Evolutionary conservation across 2,888 invertebrate genomes (phyloP), one percentile per base, ranked within the genome.

Genomic region (Caenorhabditis wallacei): DNA sequence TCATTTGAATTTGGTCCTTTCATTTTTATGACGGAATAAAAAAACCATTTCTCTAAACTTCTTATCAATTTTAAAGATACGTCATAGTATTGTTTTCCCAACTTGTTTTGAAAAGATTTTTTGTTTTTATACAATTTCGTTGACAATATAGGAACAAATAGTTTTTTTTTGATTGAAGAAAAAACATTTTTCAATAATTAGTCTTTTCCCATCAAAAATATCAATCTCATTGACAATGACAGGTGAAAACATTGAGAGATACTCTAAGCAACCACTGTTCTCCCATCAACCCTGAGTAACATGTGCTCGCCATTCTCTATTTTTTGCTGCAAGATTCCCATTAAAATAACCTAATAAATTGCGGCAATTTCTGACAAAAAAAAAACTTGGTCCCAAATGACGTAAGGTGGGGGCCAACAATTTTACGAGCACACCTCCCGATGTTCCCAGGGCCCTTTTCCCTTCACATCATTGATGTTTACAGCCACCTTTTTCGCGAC

Each of bases 381-480:
- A n/a, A n/a, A n/a, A 30, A 30, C 30, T 30, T 30, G 8, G 30
- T 30, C 30, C 30, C 24, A 16, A 5, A 1, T 30, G 64, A 64
- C 64, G 30, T 26, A 64, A 53, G 53, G 37, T 53, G 26, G 40
- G 40, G 63, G 54, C 51, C 72, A 72, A 20, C 53, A 30, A 63
- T 56, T 74, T 64, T 63, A 74, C 64, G 64, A 74, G 74, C 74
- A 54, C 63, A 30, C 64, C 63, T 54, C 63, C 37, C 63, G 63
- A 22, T 54, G 74, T 74, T 74, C 74, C 57, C 74, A 74, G 64
- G 24, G 63, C 56, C 74, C 46, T 56, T 63, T 10, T 35, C 26
- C 63, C 46, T 70, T 30, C 63, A 30, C 56, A 64, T 74, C 63
- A 57, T 56, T 56, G 64, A 74, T 74, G 74, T 74, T 74, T 74